Conservation (phyloP, 2,888 invertebrate genomes). For the Clostera curtula region DNA sequence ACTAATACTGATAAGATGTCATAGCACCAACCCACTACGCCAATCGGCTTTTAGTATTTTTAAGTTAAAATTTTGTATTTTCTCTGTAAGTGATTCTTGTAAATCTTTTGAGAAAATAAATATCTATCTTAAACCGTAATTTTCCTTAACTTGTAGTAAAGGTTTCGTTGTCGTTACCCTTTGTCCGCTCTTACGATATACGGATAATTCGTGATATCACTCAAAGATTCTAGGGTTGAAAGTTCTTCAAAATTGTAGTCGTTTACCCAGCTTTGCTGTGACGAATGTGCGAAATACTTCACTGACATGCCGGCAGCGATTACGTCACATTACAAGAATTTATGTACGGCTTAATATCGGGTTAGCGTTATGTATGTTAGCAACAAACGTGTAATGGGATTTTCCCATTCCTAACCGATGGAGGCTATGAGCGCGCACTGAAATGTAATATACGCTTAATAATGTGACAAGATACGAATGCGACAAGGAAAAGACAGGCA, state of each 20-base stretch:
- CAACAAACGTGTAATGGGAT: constrained; percentile 7
- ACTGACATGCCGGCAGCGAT: constrained; percentile 10
- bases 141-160: no score
- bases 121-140: no score
- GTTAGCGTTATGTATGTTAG: constrained; percentile 5
- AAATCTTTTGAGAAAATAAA: no score
- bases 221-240: constrained; percentile 9
- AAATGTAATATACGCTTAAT: constrained; percentile 9
- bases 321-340: constrained; percentile 13
- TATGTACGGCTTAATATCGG: constrained; percentile 12
- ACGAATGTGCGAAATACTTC: constrained; percentile 14
- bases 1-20: no score
- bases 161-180: no score
- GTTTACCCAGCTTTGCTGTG: constrained; percentile 13
- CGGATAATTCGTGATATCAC: no score
- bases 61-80: no score
- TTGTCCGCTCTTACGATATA: no score
- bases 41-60: no score
- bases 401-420: constrained; percentile 4
- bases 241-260: constrained; percentile 23
- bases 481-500: constrained; percentile 9
- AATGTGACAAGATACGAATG: constrained; percentile 15
- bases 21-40: no score
- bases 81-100: no score
- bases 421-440: constrained; percentile 5